These are phyloP conservation scores for Diarsia mendica DNA, from an alignment of 2,888 invertebrate genomes.

Conservation along the genomic window DNA sequence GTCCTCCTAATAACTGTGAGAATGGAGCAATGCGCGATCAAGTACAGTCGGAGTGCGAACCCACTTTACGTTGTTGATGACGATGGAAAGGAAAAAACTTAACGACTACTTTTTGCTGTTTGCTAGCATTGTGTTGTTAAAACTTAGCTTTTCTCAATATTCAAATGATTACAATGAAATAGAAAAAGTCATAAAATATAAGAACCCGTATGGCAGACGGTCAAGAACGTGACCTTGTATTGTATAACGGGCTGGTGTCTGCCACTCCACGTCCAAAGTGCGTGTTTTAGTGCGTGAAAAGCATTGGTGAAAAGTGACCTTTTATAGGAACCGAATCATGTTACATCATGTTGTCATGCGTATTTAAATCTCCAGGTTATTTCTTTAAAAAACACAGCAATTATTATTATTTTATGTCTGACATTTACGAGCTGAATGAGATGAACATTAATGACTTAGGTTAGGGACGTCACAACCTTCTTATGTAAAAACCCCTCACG, in stretches of 20 bases:
- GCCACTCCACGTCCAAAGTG: background rate
- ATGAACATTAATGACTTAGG: too few relatives aligned
- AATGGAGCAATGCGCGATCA: conserved; percentile 4
- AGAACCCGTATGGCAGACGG: background rate
- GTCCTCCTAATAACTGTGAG: conserved; percentile 19
- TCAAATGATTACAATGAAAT: background rate
- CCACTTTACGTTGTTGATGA: background rate
- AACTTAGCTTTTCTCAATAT: background rate
- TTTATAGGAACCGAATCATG: too few relatives aligned
- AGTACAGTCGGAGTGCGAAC: background rate
- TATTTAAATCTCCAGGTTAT: background rate
- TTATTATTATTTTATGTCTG: background rate
- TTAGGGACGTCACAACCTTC: conserved; percentile 6
- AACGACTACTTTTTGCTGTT: background rate
- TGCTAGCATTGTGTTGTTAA: background rate
- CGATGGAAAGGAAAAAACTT: background rate
- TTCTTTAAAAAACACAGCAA: background rate
- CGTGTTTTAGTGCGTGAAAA: background rate
- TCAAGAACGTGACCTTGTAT: background rate
- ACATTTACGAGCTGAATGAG: background rate
- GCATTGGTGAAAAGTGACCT: too few relatives aligned
- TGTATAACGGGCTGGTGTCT: background rate
- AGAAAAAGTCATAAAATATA: background rate
- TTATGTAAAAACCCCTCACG: conserved; percentile 48
- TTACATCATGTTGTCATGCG: too few relatives aligned